Percentiles rank a stretch among this genome's conserved stretches.
These are phyloP conservation scores for Oryzias celebensis DNA, from an alignment of 2,113 vertebrate species.

Conservation along the genomic window DNA sequence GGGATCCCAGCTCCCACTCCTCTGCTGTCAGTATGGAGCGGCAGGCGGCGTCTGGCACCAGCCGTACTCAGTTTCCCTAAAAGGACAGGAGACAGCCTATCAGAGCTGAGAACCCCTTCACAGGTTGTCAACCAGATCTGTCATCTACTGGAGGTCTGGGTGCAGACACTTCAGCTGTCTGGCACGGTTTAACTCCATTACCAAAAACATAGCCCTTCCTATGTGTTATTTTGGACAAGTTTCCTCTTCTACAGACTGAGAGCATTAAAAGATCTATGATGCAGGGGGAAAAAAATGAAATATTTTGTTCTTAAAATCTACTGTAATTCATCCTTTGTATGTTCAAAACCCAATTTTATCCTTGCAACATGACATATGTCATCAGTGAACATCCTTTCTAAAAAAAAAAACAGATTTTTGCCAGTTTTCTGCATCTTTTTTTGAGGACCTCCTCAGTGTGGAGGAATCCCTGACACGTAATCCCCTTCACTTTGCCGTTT, in stretches of 20 bases:
- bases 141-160: constrained; percentile 58
- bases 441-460: constrained; percentile 50
- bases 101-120: constrained; percentile 55
- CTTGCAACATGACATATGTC: constrained; percentile 12
- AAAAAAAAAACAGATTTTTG: not conserved
- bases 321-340: too few relatives aligned
- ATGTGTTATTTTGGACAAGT: constrained; percentile 45
- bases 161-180: constrained; percentile 65
- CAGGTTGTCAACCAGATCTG: constrained; percentile 53
- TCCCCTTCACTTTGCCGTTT: constrained; percentile 68
- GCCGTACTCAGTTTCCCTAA: constrained; percentile 78
- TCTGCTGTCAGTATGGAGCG: constrained; percentile 26
- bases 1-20: constrained; percentile 49
- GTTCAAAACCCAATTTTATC: too few relatives aligned
- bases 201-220: constrained; percentile 9
- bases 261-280: too few relatives aligned
- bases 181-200: constrained; percentile 47
- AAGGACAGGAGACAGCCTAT: constrained; percentile 81
- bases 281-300: too few relatives aligned
- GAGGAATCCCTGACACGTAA: constrained; percentile 57
- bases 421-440: not conserved
- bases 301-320: too few relatives aligned
- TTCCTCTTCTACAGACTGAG: not conserved
- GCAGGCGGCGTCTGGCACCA: constrained; percentile 62
- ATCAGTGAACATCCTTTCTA: not conserved